Evolutionary conservation across 35 echinoderm and acorn worm genomes (phyloP).

Genomic region (Ophiothrix spiculata): DNA sequence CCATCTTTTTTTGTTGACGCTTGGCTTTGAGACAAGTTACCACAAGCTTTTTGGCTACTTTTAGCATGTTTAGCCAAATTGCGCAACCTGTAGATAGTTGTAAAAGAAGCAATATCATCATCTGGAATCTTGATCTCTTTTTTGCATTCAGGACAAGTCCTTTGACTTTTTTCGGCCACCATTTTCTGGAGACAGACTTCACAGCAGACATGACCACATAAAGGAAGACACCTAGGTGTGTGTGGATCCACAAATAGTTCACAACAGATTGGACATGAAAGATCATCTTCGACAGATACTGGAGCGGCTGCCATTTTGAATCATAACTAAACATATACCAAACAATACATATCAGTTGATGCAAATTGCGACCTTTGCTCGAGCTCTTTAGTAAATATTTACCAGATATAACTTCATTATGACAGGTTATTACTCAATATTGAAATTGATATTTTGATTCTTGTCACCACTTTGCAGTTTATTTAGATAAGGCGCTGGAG

Average conservation of each 20-base stretch:
- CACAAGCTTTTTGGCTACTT: no score
- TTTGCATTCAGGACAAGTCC: background rate
- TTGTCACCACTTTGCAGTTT: no score
- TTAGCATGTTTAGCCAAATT: background rate
- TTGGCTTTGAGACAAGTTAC: no score
- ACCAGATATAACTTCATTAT: no score
- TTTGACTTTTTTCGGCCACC: background rate
- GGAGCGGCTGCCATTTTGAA: no score
- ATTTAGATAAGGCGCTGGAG: no score
- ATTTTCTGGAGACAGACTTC: background rate
- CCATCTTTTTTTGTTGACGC: background rate
- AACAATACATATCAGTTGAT: no score
- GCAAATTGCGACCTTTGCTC: no score
- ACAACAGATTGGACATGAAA: background rate
- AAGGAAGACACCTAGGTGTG: background rate
- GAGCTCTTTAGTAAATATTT: no score
- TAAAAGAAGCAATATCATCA: background rate
- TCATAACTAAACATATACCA: no score
- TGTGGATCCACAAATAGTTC: background rate
- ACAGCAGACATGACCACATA: background rate
- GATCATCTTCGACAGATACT: background rate
- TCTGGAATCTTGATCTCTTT: background rate
- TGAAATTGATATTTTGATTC: no score
- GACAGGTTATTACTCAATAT: no score
- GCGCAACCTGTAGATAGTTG: background rate